phyloP scores from a whole-genome alignment of 2,113 vertebrate genomes.

The Dicrurus megarhynchus region DNA sequence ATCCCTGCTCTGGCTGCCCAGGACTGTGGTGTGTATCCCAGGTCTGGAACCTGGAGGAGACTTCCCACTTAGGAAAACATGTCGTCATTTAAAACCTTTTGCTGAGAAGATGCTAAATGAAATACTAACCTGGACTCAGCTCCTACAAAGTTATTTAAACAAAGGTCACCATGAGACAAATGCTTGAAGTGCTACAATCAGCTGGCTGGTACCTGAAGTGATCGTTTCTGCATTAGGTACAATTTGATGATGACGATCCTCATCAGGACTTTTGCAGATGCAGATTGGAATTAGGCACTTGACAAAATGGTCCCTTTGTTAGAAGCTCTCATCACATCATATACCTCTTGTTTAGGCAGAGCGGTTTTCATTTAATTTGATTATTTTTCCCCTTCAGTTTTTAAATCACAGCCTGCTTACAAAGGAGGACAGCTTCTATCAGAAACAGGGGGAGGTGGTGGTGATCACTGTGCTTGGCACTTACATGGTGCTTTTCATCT shows the following conservation, averaged over 20 bases:
- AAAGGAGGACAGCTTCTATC: conserved; percentile 20
- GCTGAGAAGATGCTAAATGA: background rate
- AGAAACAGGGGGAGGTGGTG: background rate
- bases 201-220: conserved; percentile 13
- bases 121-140: background rate
- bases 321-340: conserved; percentile 19
- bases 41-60: background rate
- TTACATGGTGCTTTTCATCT: conserved; percentile 35
- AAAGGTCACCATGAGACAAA: background rate
- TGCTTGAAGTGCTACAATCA: conserved; percentile 37
- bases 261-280: conserved; percentile 32
- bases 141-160: conserved; percentile 29
- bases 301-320: conserved; percentile 49
- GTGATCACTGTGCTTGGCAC: conserved; percentile 23
- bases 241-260: conserved; percentile 5
- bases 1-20: background rate
- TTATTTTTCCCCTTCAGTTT: conserved; percentile 40
- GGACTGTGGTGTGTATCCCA: background rate
- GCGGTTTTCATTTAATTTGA: conserved; percentile 17
- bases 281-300: conserved; percentile 50
- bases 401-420: conserved; percentile 29
- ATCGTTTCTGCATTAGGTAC: background rate
- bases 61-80: background rate
- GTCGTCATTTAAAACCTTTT: background rate
- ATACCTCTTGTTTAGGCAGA: background rate